Percentiles rank a stretch among this genome's conserved stretches.
Evolutionary conservation across 1,140 invertebrate species (phyloP).

Genomic region (Ips typographus): DNA sequence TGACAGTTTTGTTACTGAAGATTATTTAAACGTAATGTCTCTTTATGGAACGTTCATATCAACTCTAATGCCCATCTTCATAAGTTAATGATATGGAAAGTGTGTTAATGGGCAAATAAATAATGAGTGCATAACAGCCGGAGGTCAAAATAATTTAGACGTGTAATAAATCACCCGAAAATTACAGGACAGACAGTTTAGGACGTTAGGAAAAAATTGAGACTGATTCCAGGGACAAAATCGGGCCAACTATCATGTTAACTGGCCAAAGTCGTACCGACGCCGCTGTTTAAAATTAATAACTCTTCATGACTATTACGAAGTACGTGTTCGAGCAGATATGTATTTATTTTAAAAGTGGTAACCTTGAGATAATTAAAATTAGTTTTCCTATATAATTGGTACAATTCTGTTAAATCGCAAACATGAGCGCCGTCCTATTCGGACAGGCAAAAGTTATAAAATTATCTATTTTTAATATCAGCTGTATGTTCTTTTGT

Average conservation of each 20-base stretch:
- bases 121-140: too few species aligned
- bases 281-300: not conserved
- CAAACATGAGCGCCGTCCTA: not conserved
- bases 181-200: too few species aligned
- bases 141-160: too few species aligned
- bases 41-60: too few species aligned
- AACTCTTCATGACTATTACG: not conserved
- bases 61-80: too few species aligned
- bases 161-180: too few species aligned
- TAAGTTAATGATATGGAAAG: too few species aligned
- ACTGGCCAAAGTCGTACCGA: not conserved
- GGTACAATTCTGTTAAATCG: not conserved
- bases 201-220: too few species aligned
- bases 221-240: too few species aligned
- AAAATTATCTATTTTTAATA: constrained; percentile 27
- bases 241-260: not conserved
- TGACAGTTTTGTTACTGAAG: too few species aligned
- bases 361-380: constrained; percentile 4
- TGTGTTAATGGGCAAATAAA: too few species aligned
- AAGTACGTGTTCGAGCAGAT: not conserved
- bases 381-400: not conserved
- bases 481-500: constrained; percentile 11
- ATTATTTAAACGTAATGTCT: too few species aligned
- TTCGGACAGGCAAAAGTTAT: constrained; percentile 7
- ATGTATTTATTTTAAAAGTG: not conserved